Percentiles rank a stretch among this genome's conserved stretches.
These are phyloP conservation scores for Zeuzera pyrina DNA, from an alignment of 2,888 invertebrate species.

Conservation along the genomic window DNA sequence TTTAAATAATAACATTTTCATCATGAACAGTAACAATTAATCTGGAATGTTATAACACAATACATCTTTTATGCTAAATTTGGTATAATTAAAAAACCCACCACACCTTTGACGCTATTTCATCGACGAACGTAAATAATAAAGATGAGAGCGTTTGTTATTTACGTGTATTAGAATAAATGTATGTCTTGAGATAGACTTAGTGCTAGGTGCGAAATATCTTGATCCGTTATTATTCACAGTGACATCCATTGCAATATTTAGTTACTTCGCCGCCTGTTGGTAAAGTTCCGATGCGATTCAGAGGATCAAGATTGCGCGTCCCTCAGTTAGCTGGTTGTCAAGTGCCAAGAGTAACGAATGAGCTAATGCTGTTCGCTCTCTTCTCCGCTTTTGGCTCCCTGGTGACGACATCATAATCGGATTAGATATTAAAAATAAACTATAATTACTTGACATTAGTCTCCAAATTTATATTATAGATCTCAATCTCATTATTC, in stretches of 20 bases:
- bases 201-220: constrained; percentile 24
- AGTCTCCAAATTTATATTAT: constrained; percentile 11
- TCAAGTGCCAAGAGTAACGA: constrained; percentile 82
- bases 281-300: constrained; percentile 42
- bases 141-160: constrained; percentile 38
- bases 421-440: constrained; percentile 9
- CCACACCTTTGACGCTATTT: constrained; percentile 45
- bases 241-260: constrained; percentile 23
- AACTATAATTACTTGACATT: constrained; percentile 15
- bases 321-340: constrained; percentile 74
- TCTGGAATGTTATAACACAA: constrained; percentile 67
- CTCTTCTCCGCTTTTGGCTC: constrained; percentile 89
- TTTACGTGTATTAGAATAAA: constrained; percentile 13
- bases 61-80: constrained; percentile 54
- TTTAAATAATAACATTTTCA: constrained; percentile 46
- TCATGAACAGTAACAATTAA: constrained; percentile 58
- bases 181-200: constrained; percentile 21
- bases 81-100: constrained; percentile 57
- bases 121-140: constrained; percentile 34
- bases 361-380: constrained; percentile 89
- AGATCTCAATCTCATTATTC: not conserved
- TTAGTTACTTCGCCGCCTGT: constrained; percentile 36
- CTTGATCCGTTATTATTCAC: constrained; percentile 42
- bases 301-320: constrained; percentile 59
- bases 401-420: constrained; percentile 73